These are phyloP conservation scores for Protomyctophum bolini DNA, from an alignment of 2,113 vertebrate species.

Conservation along the genomic window DNA sequence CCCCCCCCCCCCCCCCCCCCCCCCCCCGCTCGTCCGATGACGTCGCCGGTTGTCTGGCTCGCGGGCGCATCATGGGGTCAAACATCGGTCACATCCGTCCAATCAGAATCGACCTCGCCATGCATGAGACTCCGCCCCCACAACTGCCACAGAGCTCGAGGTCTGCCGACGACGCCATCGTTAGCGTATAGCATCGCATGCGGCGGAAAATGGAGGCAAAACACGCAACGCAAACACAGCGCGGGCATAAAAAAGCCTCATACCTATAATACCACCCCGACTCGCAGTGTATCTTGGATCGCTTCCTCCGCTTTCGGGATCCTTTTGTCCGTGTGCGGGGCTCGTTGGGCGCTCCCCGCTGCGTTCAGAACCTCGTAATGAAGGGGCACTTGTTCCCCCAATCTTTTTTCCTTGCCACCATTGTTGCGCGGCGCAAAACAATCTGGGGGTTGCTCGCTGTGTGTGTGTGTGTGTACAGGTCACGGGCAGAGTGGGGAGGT, in stretches of 20 bases:
- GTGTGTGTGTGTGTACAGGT: slow-evolving; percentile 75
- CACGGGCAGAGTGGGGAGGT: slow-evolving; percentile 57
- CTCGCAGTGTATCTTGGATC: not conserved
- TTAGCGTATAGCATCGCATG: not conserved
- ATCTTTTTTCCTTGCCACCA: slow-evolving; percentile 14
- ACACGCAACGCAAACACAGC: not conserved
- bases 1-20: slow-evolving; percentile 63
- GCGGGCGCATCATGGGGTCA: slow-evolving; percentile 45
- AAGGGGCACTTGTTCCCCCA: slow-evolving; percentile 2
- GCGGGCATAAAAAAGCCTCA: not conserved
- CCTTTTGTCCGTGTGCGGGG: slow-evolving; percentile 13
- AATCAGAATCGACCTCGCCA: slow-evolving; percentile 53
- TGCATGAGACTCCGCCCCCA: slow-evolving; percentile 15
- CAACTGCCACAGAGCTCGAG: not conserved
- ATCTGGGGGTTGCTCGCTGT: slow-evolving; percentile 18
- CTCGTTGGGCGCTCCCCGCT: slow-evolving; percentile 23
- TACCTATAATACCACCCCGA: not conserved
- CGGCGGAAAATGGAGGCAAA: not conserved
- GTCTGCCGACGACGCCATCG: slow-evolving; percentile 1
- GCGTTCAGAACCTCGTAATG: slow-evolving; percentile 26
- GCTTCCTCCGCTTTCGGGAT: slow-evolving; percentile 3
- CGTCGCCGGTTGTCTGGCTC: slow-evolving; percentile 43
- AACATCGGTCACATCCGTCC: slow-evolving; percentile 44
- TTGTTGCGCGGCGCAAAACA: slow-evolving; percentile 53
- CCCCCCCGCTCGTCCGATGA: slow-evolving; percentile 46